Percentiles rank a stretch among this genome's conserved stretches.
Evolutionary conservation across 2,888 invertebrate species (phyloP).

Genomic region (Drosophila testacea): DNA sequence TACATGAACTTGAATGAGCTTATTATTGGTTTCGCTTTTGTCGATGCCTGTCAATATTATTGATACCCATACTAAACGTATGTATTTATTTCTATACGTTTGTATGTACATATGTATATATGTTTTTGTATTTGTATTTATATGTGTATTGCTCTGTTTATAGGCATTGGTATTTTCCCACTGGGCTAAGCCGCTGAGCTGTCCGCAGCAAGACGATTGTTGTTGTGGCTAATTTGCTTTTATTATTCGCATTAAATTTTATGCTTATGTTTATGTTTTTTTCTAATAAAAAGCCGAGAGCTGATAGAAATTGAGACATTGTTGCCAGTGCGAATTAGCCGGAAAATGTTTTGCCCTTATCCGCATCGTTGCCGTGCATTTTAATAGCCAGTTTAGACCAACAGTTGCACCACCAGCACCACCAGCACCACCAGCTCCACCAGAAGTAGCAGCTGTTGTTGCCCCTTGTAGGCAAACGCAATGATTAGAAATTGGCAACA

Average conservation of each 20-base stretch:
- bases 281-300: constrained; percentile 64
- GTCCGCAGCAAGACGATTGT: constrained; percentile 31
- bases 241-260: constrained; percentile 77
- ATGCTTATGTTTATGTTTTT: constrained; percentile 73
- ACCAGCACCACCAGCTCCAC: constrained; percentile 11
- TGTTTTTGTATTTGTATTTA: not conserved
- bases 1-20: constrained; percentile 80
- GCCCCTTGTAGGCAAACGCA: constrained; percentile 22
- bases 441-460: constrained; percentile 3
- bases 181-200: constrained; percentile 46
- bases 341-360: constrained; percentile 56
- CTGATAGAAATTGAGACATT: constrained; percentile 73
- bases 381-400: constrained; percentile 67
- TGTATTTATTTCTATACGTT: constrained; percentile 54
- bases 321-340: constrained; percentile 70
- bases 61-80: constrained; percentile 65
- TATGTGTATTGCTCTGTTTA: constrained; percentile 55
- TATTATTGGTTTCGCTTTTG: constrained; percentile 68
- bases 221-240: constrained; percentile 74
- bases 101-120: constrained; percentile 4
- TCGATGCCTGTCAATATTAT: constrained; percentile 69
- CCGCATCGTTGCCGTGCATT: constrained; percentile 64
- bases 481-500: constrained; percentile 61
- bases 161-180: constrained; percentile 65
- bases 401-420: constrained; percentile 37